Conservation (phyloP, 2,113 vertebrate species). For the Cardinalis cardinalis region DNA sequence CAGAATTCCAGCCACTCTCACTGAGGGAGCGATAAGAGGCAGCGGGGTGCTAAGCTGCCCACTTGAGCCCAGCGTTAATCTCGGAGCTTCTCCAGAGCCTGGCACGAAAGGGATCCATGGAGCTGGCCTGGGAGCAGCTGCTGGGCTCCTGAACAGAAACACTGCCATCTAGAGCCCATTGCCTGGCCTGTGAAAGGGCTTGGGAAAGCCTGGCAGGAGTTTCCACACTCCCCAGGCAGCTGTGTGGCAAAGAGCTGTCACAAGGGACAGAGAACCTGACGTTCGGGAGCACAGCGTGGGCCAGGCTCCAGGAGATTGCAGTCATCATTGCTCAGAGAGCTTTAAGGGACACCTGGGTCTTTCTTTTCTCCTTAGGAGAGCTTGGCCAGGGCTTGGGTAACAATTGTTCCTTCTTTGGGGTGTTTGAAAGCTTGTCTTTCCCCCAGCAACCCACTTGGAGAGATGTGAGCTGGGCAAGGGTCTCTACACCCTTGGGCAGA, state of each 20-base stretch:
- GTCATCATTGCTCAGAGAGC: not conserved
- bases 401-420: not conserved
- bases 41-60: slow-evolving; percentile 2
- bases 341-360: not conserved
- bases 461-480: not conserved
- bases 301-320: not conserved
- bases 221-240: not conserved
- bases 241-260: not conserved
- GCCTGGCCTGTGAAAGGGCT: not conserved
- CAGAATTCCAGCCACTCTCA: slow-evolving; percentile 7
- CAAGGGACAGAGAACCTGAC: not conserved
- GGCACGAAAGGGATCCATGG: not conserved
- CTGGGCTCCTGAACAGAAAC: slow-evolving; percentile 60
- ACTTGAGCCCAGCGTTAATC: not conserved
- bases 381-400: not conserved
- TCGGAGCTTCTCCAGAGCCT: not conserved
- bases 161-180: slow-evolving; percentile 71
- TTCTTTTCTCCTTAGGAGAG: not conserved
- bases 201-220: not conserved
- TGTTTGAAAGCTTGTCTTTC: not conserved
- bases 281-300: not conserved
- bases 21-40: not conserved
- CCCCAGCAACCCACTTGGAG: not conserved
- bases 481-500: not conserved
- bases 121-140: not conserved